These are phyloP conservation scores for Stegophylla sp. DNA, from an alignment of 2,888 invertebrate species.

Conservation along the genomic window DNA sequence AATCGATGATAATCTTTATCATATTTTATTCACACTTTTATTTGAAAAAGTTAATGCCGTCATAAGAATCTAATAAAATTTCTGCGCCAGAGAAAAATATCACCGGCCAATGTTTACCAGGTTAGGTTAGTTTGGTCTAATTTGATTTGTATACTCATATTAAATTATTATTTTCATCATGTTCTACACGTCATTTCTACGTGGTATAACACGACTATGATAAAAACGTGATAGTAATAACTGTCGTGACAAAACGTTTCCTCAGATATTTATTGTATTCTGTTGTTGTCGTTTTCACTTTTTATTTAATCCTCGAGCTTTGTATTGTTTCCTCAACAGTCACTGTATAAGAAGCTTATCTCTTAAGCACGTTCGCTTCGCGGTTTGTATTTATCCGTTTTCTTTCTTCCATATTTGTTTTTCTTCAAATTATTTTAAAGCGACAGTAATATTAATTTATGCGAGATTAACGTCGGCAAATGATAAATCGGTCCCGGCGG, in stretches of 20 bases:
- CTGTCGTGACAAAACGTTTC: background rate
- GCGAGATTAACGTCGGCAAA: slow-evolving; percentile 51
- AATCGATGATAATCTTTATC: too few relatives aligned
- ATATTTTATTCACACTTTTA: too few relatives aligned
- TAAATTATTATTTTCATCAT: too few relatives aligned
- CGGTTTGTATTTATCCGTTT: slow-evolving; percentile 10
- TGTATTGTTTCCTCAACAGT: slow-evolving; percentile 24
- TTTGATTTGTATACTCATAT: too few relatives aligned
- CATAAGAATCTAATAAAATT: too few relatives aligned
- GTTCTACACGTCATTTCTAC: too few relatives aligned
- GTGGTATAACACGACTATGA: too few relatives aligned
- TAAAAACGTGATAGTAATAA: too few relatives aligned
- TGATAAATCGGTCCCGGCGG: slow-evolving; percentile 49
- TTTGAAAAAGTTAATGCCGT: too few relatives aligned
- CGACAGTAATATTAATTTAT: slow-evolving; percentile 57
- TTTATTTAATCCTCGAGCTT: slow-evolving; percentile 10
- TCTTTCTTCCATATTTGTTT: background rate
- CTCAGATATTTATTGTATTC: background rate
- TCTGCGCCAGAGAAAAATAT: too few relatives aligned
- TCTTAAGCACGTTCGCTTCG: slow-evolving; percentile 13
- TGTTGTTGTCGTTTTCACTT: background rate
- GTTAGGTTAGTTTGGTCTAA: too few relatives aligned
- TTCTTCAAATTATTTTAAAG: slow-evolving; percentile 43
- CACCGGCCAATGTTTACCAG: too few relatives aligned
- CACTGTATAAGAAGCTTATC: slow-evolving; percentile 39